Base-by-base conservation (phyloP, 2,113 vertebrate species). In the Lynx canadensis region DNA sequence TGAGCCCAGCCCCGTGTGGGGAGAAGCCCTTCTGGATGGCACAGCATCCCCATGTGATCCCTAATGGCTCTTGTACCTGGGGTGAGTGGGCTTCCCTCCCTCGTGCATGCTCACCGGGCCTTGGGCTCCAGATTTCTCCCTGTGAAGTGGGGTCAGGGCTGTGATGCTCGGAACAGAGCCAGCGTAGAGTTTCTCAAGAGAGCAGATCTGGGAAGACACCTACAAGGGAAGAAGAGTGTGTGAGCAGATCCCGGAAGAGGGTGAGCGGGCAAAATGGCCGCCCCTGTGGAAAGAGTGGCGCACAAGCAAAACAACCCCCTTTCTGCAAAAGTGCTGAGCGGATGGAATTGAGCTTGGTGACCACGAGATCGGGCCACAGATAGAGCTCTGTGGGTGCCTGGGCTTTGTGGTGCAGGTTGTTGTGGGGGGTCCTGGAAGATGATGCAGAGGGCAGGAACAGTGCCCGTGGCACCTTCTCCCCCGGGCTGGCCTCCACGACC, bases 311-410 rank as follows among this genome's bases (percentile, higher is more conserved):
- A 89, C 95, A 93, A 96, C 96, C 98, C 85, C 63, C 31, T 94
- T 92, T 50, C 95, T 87, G 97, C 96, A 97, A 78, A 98, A 98
- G 97, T 83, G 97, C 98, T 98, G 98, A 98, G 98, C 92, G 97
- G 94, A 98, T 96, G 89, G 96, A 98, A 98, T 94, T 74, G 95
- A 79, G 88, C 97, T 90, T 48, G 7, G 91, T 55, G 48, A 92
- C 96, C 36, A 12, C 0, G 8, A 97, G 98, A 98, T 99, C 1
- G 29, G 94, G 93, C 97, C 27, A 18, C 25, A 29, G 98, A 98
- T 98, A 98, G 97, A 80, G 92, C 41, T 65, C 57, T 85, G 94
- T 0, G 83, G 94, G 94, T 36, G 48, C 94, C 52, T 1, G 68
- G 74, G 87, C 80, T 41, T 33, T 66, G 85, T 36, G 29, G 86